Evolutionary conservation across 92 coral and sea anemone genomes (phyloP), one percentile per base, ranked within the genome.

Genomic region (Meandrina meandrites): DNA sequence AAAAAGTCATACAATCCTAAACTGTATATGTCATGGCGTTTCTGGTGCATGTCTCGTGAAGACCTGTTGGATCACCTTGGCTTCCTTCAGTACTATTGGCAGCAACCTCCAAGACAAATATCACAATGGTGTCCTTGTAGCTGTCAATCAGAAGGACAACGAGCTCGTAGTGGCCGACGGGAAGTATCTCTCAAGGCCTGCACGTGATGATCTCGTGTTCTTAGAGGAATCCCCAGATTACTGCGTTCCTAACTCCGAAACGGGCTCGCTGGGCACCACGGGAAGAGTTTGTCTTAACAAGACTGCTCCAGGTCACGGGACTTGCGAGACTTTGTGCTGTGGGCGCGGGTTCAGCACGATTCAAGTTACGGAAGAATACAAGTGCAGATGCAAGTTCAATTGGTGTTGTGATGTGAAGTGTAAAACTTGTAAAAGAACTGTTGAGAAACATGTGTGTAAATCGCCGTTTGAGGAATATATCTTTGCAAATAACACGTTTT

Each of bases 371-470:
- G 96, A 94, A 78, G 93, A 91, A 1, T 87, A 90, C 84, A 90
- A 94, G 73, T 96, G 98, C 71, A 78, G 60, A 58, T 96, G 98
- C 60, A 89, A 89, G 88, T 94, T 96, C 67, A 93, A 94, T 19
- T 96, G 98, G 98, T 96, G 98, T 69, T 96, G 98, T 66, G 84
- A 76, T 54, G 98, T 96, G 5, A 92, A 94, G 73, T 96, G 98
- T 54, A 91, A 91, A 75, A 91, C 77, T 40, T 96, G 98, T 88
- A 94, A 91, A 66, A 81, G 93, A 78, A 92, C 92, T 13, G 92
- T 96, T 51, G 92, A 96, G 80, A 94, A 91, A 19, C 92, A 94
- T 83, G 91, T 92, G 14, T 96, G 98, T 57, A 92, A 88, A 70
- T 94, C 91, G 19, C 86, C 53, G 45, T 40, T 22, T 30, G 35